Conservation (phyloP, 2,113 vertebrate genomes). For the Loxodonta africana region DNA sequence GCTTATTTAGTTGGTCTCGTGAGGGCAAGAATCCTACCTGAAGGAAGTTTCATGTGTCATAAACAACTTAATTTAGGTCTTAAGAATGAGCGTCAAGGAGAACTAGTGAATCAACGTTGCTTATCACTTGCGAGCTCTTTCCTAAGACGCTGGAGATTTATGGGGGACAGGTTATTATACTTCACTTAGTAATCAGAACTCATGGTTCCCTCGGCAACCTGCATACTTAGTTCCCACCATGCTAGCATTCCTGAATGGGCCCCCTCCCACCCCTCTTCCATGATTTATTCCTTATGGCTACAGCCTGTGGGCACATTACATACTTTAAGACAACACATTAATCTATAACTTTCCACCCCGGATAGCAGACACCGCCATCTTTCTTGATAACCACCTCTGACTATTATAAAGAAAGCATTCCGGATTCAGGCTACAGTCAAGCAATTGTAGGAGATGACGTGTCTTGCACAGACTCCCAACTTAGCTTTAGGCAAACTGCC, state of each 20-base stretch:
- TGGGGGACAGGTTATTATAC: not conserved
- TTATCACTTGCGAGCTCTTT: slow-evolving; percentile 45
- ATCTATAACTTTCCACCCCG: slow-evolving; percentile 59
- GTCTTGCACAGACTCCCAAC: not conserved
- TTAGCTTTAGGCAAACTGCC: not conserved
- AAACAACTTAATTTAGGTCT: slow-evolving; percentile 45
- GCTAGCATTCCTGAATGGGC: slow-evolving; percentile 16
- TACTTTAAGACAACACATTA: slow-evolving; percentile 73
- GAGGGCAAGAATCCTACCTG: not conserved
- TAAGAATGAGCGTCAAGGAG: not conserved
- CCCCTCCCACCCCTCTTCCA: not conserved
- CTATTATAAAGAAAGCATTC: slow-evolving; percentile 27
- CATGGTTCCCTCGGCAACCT: slow-evolving; percentile 40
- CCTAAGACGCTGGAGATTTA: slow-evolving; percentile 37
- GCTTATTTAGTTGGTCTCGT: not conserved
- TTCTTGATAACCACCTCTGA: slow-evolving; percentile 67
- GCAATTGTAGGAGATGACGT: not conserved
- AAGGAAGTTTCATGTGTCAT: not conserved
- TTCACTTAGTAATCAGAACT: slow-evolving; percentile 50
- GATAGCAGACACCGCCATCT: slow-evolving; percentile 21
- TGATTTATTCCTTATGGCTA: slow-evolving; percentile 72
- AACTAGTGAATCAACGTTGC: not conserved
- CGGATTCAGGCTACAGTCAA: not conserved
- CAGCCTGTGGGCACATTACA: slow-evolving; percentile 60
- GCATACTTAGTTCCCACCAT: not conserved